Percentiles rank a stretch among this genome's conserved stretches.
phyloP scores from a whole-genome alignment of 2,113 vertebrate species.

The Taxidea taxus region DNA sequence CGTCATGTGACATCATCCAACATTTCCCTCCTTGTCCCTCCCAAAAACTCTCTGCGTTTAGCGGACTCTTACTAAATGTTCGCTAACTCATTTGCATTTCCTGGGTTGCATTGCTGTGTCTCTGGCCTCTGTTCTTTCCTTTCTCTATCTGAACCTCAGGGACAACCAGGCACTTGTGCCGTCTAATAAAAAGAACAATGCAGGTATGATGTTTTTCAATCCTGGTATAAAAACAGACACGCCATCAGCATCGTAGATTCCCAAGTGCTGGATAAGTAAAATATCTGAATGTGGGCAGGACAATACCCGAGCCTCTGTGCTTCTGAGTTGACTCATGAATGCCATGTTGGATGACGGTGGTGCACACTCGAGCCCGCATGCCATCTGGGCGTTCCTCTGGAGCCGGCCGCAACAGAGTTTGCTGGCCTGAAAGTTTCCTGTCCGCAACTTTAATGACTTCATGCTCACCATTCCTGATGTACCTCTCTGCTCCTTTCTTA shows the following conservation, averaged over 20 bases:
- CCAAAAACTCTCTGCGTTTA: not conserved
- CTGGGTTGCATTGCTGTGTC: conserved; percentile 11
- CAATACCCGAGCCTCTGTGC: not conserved
- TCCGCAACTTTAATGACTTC: not conserved
- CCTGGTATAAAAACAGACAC: conserved; percentile 23
- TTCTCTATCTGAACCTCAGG: conserved; percentile 10
- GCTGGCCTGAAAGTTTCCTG: not conserved
- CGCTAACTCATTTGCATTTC: conserved; percentile 8
- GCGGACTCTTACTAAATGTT: conserved; percentile 22
- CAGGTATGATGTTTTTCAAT: conserved; percentile 55
- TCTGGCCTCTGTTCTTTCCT: conserved; percentile 19
- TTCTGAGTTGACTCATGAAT: conserved; percentile 3
- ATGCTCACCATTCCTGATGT: not conserved
- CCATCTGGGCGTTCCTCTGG: not conserved
- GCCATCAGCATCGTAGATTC: not conserved
- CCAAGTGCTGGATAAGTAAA: not conserved
- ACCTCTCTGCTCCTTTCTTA: not conserved
- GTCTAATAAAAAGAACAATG: not conserved
- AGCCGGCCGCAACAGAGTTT: not conserved
- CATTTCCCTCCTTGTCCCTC: not conserved
- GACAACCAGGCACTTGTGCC: not conserved
- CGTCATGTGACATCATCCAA: not conserved
- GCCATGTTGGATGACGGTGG: not conserved
- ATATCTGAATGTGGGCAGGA: not conserved
- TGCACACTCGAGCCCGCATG: not conserved